phyloP scores from a whole-genome alignment of 2,113 vertebrate species.

The Ceyx margarethae region DNA sequence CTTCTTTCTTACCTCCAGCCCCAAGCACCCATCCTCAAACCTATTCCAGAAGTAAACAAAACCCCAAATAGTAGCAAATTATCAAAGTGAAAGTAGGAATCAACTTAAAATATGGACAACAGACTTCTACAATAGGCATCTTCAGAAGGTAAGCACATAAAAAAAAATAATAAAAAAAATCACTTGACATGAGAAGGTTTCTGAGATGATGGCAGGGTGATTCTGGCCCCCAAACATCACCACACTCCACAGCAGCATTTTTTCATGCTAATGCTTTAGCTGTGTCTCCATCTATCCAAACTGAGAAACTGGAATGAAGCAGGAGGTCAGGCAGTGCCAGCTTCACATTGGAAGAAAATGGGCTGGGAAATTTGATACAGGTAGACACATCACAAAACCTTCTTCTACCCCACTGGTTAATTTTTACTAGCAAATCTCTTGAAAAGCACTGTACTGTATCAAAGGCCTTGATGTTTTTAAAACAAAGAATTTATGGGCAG shows the following conservation, averaged over 20 bases:
- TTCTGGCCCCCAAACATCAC: background rate
- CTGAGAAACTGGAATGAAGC: background rate
- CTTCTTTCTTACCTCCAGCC: background rate
- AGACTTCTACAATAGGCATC: background rate
- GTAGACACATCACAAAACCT: background rate
- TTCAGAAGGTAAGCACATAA: background rate
- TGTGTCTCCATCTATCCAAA: background rate
- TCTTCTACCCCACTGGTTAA: background rate
- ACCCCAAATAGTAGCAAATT: background rate
- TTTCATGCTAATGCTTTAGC: background rate
- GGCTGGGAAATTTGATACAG: background rate
- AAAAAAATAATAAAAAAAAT: background rate
- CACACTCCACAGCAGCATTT: background rate
- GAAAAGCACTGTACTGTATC: constrained; percentile 47
- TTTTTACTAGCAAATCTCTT: constrained; percentile 45
- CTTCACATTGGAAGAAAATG: background rate
- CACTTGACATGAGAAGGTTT: background rate
- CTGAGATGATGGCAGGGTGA: background rate
- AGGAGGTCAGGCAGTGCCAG: background rate
- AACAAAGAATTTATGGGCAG: constrained; percentile 70
- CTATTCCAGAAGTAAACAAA: background rate
- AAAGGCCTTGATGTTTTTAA: constrained; percentile 66
- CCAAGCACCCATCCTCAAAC: background rate
- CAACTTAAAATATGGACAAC: background rate
- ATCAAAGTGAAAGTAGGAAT: background rate